A percentile compares a stretch with the other conserved stretches of the same genome.
Evolutionary conservation across 1,140 invertebrate species (phyloP).

Genomic region (Lucilia sericata): DNA sequence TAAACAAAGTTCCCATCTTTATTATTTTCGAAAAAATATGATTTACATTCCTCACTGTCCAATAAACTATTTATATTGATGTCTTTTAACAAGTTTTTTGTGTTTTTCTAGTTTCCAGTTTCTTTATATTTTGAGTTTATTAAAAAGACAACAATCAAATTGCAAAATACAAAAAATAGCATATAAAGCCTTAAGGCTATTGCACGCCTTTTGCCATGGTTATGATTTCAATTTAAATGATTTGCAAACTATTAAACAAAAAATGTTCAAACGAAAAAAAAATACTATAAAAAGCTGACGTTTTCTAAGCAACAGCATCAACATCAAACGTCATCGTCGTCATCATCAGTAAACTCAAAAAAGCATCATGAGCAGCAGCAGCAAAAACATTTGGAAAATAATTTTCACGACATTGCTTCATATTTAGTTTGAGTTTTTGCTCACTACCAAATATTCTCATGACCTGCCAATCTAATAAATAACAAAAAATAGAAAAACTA

Average conservation of each 20-base stretch:
- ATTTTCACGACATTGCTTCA: conserved; percentile 41
- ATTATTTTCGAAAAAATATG: neutral
- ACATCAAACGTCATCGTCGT: neutral
- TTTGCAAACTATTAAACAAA: conserved; percentile 29
- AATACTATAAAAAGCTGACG: conserved; percentile 5
- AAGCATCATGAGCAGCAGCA: neutral
- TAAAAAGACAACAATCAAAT: conserved; percentile 32
- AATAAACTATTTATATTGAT: conserved; percentile 25
- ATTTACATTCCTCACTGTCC: conserved; percentile 19
- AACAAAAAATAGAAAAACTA: conserved; percentile 9
- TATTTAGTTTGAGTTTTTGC: conserved; percentile 5
- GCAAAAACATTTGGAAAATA: conserved; percentile 13
- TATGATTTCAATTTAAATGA: conserved; percentile 43
- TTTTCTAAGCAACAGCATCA: conserved; percentile 1
- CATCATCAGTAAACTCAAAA: neutral
- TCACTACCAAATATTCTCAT: conserved; percentile 36
- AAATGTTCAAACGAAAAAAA: neutral
- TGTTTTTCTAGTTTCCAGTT: neutral
- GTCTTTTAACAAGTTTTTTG: conserved; percentile 22
- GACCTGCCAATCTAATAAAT: conserved; percentile 38
- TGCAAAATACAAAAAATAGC: neutral
- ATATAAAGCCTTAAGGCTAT: conserved; percentile 33
- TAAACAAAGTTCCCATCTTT: neutral
- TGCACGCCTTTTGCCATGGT: conserved; percentile 36
- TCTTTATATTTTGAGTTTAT: neutral